A percentile compares a stretch with the other conserved stretches of the same genome.
Conservation (phyloP, 2,888 invertebrate genomes). For the Dinocampus coccinellae region DNA sequence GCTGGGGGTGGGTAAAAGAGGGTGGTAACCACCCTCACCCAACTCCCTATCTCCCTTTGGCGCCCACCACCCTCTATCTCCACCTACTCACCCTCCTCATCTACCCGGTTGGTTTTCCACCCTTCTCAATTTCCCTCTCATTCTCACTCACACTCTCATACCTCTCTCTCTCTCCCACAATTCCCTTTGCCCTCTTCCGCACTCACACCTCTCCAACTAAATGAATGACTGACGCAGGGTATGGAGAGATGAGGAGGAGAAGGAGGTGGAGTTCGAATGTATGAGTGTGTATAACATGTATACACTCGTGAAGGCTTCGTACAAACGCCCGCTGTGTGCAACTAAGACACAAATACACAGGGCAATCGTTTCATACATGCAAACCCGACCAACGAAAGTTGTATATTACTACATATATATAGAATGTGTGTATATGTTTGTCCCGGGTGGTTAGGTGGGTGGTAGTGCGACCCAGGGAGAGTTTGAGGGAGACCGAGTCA, state of each 20-base stretch:
- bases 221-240: conserved; percentile 68
- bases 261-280: conserved; percentile 58
- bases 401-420: conserved; percentile 34
- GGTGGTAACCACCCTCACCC: conserved; percentile 38
- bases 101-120: conserved; percentile 71
- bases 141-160: conserved; percentile 73
- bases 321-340: conserved; percentile 32
- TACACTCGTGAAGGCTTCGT: conserved; percentile 38
- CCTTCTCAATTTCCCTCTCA: conserved; percentile 72
- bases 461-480: background rate
- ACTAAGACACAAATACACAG: conserved; percentile 35
- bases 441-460: conserved; percentile 27
- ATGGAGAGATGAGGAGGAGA: no score
- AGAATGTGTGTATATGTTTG: conserved; percentile 45
- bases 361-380: conserved; percentile 13
- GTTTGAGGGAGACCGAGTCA: no score
- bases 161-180: conserved; percentile 60
- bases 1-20: conserved; percentile 59
- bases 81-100: conserved; percentile 56
- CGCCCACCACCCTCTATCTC: conserved; percentile 66
- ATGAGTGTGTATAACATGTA: conserved; percentile 55
- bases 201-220: conserved; percentile 72
- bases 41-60: conserved; percentile 67
- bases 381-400: background rate
- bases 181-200: conserved; percentile 70